A percentile compares a stretch with the other conserved stretches of the same genome.
phyloP scores from a whole-genome alignment of 2,888 invertebrate species.

The Erebia ligea region DNA sequence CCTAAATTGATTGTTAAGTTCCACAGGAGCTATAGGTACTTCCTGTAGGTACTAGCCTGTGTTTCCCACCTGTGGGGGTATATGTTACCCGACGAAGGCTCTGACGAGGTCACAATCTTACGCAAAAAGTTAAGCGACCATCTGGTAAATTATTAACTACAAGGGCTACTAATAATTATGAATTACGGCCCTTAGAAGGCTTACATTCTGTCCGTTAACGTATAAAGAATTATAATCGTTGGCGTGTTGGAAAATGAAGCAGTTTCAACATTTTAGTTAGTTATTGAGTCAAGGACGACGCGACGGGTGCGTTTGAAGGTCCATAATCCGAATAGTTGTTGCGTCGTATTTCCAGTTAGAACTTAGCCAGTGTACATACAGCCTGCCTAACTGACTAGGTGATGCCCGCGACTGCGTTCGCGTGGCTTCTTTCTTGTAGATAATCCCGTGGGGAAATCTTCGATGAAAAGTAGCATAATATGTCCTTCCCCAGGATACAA shows the following conservation, averaged over 20 bases:
- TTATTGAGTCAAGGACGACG: constrained; percentile 18
- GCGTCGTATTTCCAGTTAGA: not conserved
- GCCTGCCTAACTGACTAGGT: not conserved
- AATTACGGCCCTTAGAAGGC: constrained; percentile 4
- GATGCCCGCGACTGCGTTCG: too few relatives aligned
- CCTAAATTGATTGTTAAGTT: not conserved
- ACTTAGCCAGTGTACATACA: not conserved
- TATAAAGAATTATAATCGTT: constrained; percentile 10
- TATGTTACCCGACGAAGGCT: too few relatives aligned
- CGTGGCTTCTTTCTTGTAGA: too few relatives aligned
- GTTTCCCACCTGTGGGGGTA: too few relatives aligned
- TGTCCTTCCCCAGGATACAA: too few relatives aligned
- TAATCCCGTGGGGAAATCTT: not conserved
- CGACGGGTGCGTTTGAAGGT: constrained; percentile 16
- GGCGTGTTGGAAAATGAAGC: not conserved
- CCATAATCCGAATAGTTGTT: not conserved
- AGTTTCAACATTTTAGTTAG: constrained; percentile 9
- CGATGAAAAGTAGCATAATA: too few relatives aligned
- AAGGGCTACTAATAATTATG: not conserved
- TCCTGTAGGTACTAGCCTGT: too few relatives aligned
- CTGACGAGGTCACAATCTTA: not conserved
- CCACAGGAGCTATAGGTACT: not conserved
- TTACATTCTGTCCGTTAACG: not conserved
- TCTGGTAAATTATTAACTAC: not conserved
- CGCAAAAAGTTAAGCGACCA: not conserved